Percentiles rank a stretch among this genome's conserved stretches.
These are phyloP conservation scores for Scolopax rusticola DNA, from an alignment of 2,797 vertebrate species.

Conservation along the genomic window DNA sequence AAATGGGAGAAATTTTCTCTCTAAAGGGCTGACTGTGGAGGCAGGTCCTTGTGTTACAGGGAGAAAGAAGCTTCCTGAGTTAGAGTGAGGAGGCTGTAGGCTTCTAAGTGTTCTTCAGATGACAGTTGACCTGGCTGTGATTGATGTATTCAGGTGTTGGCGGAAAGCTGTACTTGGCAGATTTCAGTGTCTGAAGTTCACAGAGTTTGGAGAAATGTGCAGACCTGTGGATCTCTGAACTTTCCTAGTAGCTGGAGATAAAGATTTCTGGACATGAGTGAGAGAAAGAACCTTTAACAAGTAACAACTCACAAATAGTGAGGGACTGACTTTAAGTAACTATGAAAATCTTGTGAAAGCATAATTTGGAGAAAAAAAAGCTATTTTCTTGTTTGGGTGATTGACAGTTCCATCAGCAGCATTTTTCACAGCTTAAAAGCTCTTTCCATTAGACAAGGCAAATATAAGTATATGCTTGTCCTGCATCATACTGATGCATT, in stretches of 20 bases:
- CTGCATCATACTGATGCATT: conserved; percentile 16
- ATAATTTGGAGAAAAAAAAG: not conserved
- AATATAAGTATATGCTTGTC: not conserved
- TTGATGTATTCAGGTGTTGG: not conserved
- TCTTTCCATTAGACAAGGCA: conserved; percentile 51
- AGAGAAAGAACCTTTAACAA: not conserved
- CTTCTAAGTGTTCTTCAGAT: not conserved
- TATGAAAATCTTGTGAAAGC: conserved; percentile 21
- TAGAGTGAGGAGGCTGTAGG: not conserved
- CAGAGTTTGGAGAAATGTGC: not conserved
- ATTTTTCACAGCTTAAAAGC: conserved; percentile 28
- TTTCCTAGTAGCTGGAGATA: not conserved
- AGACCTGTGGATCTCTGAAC: not conserved
- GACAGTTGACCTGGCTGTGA: not conserved
- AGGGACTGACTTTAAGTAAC: not conserved
- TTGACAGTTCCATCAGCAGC: conserved; percentile 45
- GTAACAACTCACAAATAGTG: not conserved
- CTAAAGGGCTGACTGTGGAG: not conserved
- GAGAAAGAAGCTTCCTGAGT: not conserved
- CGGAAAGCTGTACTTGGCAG: not conserved
- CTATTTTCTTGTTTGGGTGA: conserved; percentile 41
- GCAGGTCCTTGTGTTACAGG: not conserved
- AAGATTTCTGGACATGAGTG: not conserved
- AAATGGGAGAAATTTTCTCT: not conserved
- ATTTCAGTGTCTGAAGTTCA: not conserved